A percentile compares a stretch with the other conserved stretches of the same genome.
Conservation (phyloP, 1,140 invertebrate species). For the Drosophila kohkoa region DNA sequence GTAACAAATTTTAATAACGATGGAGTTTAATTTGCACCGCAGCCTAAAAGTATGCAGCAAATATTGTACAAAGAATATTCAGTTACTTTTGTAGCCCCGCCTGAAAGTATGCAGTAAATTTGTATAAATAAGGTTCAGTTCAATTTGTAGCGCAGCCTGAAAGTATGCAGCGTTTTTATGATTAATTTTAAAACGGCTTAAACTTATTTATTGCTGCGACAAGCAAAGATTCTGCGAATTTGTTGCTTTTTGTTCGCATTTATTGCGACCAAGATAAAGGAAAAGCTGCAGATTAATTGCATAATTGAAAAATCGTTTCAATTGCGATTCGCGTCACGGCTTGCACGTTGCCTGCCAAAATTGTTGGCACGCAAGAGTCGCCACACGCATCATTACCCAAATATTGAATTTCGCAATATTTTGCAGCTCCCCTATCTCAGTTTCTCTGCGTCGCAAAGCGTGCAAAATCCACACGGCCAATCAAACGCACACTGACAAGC, state of each 20-base stretch:
- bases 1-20: too few species aligned
- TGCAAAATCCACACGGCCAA: constrained; percentile 40
- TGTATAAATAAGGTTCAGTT: too few species aligned
- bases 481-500: constrained; percentile 33
- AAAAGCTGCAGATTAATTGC: constrained; percentile 27
- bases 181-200: background rate
- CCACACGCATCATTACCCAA: constrained; percentile 43
- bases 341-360: constrained; percentile 10
- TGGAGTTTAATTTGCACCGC: too few species aligned
- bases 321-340: background rate
- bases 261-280: too few species aligned
- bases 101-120: too few species aligned
- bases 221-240: too few species aligned
- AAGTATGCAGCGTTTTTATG: too few species aligned
- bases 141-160: too few species aligned
- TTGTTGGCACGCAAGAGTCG: constrained; percentile 20
- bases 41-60: too few species aligned
- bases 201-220: background rate
- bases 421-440: background rate
- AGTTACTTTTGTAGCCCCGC: too few species aligned
- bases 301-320: constrained; percentile 29
- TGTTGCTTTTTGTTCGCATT: too few species aligned
- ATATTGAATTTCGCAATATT: constrained; percentile 54
- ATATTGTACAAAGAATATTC: too few species aligned
- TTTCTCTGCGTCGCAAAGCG: background rate